Percentiles rank a stretch among this genome's conserved stretches.
These are phyloP conservation scores for Erythrocebus patas DNA, from an alignment of 2,113 vertebrate species.

Conservation along the genomic window DNA sequence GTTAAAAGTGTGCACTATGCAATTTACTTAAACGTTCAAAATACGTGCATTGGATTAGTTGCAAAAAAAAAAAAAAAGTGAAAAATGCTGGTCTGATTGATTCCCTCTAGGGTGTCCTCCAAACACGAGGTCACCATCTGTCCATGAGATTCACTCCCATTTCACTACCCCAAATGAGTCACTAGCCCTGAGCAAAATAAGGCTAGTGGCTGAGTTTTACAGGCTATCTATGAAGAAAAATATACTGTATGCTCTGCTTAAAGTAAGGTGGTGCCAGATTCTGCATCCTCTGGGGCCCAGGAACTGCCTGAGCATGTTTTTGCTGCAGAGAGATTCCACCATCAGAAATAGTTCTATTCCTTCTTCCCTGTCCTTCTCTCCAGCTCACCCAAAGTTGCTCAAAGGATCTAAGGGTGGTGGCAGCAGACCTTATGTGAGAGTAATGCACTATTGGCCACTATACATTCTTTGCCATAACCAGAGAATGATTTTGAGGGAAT, in stretches of 20 bases:
- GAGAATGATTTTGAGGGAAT: background rate
- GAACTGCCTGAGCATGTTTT: background rate
- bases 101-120: background rate
- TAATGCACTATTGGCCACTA: background rate
- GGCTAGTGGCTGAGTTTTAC: background rate
- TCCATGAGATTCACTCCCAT: background rate
- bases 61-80: background rate
- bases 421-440: background rate
- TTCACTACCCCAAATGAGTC: background rate
- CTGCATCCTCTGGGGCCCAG: background rate
- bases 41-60: background rate
- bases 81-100: background rate
- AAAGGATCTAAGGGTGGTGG: background rate
- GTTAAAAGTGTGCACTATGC: background rate
- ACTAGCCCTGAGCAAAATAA: background rate
- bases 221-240: background rate
- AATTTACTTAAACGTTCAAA: background rate
- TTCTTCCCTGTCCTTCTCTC: background rate
- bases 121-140: background rate
- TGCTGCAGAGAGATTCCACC: background rate
- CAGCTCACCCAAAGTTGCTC: background rate
- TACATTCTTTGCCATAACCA: background rate
- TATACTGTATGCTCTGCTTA: background rate
- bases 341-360: background rate
- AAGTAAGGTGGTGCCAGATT: background rate